Percentiles rank a stretch among this genome's conserved stretches.
Evolutionary conservation across 2,888 invertebrate species (phyloP).

Genomic region (Horisme vitalbata): DNA sequence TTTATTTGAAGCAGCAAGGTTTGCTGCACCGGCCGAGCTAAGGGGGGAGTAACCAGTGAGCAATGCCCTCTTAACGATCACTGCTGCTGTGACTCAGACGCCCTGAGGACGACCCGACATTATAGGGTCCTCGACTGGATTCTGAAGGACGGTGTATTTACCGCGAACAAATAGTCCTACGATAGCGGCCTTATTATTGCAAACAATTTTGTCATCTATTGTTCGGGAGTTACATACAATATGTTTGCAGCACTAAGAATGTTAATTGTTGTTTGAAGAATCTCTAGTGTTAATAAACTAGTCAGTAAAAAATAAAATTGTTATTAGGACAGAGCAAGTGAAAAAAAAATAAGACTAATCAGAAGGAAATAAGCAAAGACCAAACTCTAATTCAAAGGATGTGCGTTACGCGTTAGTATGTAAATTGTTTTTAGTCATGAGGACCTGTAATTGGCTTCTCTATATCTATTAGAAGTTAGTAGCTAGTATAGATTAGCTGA

Average conservation of each 20-base stretch:
- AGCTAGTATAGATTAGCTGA: no score
- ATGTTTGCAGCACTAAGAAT: constrained; percentile 20
- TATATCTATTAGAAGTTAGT: no score
- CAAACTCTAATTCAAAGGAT: no score
- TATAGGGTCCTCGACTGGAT: constrained; percentile 78
- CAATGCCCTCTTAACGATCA: constrained; percentile 81
- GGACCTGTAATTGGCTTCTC: no score
- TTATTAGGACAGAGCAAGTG: no score
- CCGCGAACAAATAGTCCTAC: constrained; percentile 53
- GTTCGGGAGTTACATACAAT: constrained; percentile 27
- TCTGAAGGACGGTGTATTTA: constrained; percentile 76
- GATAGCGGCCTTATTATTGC: constrained; percentile 47
- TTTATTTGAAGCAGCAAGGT: constrained; percentile 56
- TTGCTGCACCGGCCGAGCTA: constrained; percentile 61
- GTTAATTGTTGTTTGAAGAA: constrained; percentile 5
- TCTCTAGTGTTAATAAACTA: constrained; percentile 9
- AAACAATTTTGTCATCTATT: constrained; percentile 35
- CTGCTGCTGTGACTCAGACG: constrained; percentile 75
- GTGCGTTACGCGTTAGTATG: no score
- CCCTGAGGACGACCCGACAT: constrained; percentile 78
- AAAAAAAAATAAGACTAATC: no score
- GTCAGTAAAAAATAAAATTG: no score
- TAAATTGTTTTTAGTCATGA: no score
- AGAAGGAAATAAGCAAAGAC: no score
- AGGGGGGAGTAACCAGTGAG: constrained; percentile 72